phyloP scores from a whole-genome alignment of 1,140 invertebrate genomes.

The Pseudomyrmex gracilis region DNA sequence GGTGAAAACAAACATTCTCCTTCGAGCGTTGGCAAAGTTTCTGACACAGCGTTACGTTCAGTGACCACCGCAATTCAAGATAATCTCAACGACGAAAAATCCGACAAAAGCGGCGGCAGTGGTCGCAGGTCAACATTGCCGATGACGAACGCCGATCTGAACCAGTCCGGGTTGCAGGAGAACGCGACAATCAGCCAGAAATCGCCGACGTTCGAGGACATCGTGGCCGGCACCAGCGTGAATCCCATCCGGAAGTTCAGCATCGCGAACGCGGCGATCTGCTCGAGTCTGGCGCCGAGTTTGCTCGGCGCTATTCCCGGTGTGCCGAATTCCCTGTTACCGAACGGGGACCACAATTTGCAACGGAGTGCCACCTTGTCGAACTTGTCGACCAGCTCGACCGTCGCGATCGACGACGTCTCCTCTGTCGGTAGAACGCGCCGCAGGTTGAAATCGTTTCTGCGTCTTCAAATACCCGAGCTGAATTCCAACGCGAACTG shows the following conservation, averaged over 20 bases:
- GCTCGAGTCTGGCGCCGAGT: slow-evolving; percentile 81
- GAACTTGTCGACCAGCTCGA: slow-evolving; percentile 60
- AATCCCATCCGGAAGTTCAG: slow-evolving; percentile 72
- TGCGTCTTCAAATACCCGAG: slow-evolving; percentile 84
- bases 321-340: slow-evolving; percentile 70
- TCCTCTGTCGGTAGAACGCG: slow-evolving; percentile 23
- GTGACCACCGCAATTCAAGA: not conserved
- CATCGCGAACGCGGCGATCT: slow-evolving; percentile 79
- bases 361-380: slow-evolving; percentile 65
- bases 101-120: not conserved
- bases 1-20: not conserved
- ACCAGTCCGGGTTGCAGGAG: not conserved
- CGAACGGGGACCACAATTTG: slow-evolving; percentile 17
- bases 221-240: slow-evolving; percentile 58
- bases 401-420: slow-evolving; percentile 46
- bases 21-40: not conserved
- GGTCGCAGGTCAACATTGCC: slow-evolving; percentile 65
- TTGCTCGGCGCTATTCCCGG: slow-evolving; percentile 76
- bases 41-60: not conserved
- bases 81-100: not conserved
- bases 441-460: slow-evolving; percentile 78
- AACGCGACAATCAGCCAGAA: not conserved
- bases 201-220: slow-evolving; percentile 11
- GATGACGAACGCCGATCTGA: slow-evolving; percentile 20
- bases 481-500: slow-evolving; percentile 40